phyloP scores from a whole-genome alignment of 2,888 invertebrate species.

The Anticlea derivata region DNA sequence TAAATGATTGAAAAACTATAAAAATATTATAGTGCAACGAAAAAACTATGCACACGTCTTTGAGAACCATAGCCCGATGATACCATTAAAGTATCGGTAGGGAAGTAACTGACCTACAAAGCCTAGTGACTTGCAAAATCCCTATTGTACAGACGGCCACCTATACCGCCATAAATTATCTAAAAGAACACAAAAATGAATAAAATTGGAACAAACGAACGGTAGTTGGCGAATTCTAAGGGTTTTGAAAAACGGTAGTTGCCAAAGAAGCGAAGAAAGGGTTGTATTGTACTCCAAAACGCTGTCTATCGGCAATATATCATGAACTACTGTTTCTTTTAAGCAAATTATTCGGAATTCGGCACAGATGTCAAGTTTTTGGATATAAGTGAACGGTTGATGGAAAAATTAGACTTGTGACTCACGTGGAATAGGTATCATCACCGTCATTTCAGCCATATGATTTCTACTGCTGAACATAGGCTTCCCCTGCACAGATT shows the following conservation, averaged over 20 bases:
- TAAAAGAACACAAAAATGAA: conserved; percentile 41
- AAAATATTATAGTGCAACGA: no score
- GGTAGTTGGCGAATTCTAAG: conserved; percentile 69
- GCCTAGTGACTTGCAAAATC: conserved; percentile 73
- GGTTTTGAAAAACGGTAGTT: conserved; percentile 62
- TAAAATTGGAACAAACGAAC: conserved; percentile 70
- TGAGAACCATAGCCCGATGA: conserved; percentile 48
- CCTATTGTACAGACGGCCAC: conserved; percentile 57
- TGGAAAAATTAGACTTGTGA: conserved; percentile 20
- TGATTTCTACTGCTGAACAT: no score
- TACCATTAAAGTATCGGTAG: conserved; percentile 54
- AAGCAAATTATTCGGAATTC: conserved; percentile 29
- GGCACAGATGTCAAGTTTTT: conserved; percentile 20
- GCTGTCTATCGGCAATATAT: conserved; percentile 47
- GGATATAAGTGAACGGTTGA: conserved; percentile 10
- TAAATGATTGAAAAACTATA: no score
- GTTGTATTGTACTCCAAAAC: conserved; percentile 53
- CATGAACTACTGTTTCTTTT: conserved; percentile 40
- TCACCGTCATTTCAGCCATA: no score
- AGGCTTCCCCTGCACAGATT: no score
- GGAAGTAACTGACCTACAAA: conserved; percentile 77
- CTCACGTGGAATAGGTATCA: background rate
- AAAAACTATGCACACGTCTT: no score
- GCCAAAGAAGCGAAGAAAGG: conserved; percentile 47
- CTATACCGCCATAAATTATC: conserved; percentile 73